Conservation (phyloP, 2,113 vertebrate species). For the Odocoileus virginianus region DNA sequence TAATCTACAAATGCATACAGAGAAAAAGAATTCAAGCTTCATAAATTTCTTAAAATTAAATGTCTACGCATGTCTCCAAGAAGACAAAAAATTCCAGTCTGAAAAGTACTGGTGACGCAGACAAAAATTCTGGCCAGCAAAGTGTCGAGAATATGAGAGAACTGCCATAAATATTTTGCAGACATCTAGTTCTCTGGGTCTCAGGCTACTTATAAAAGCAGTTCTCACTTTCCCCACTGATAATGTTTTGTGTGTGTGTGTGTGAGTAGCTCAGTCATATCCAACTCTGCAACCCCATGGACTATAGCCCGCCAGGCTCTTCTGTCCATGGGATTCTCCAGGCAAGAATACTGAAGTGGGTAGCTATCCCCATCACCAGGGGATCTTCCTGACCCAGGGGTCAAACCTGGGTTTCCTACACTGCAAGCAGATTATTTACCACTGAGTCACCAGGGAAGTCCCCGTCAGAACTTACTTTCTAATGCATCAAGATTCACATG, state of each 20-base stretch:
- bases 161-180: not conserved
- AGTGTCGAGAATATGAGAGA: not conserved
- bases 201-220: not conserved
- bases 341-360: too few species aligned
- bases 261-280: too few species aligned
- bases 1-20: not conserved
- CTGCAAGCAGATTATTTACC: too few species aligned
- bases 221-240: not conserved
- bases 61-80: not conserved
- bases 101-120: not conserved
- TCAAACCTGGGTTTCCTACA: too few species aligned
- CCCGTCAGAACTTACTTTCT: not conserved
- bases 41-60: conserved; percentile 7
- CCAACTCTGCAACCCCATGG: too few species aligned
- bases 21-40: not conserved
- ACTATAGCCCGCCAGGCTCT: too few species aligned
- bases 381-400: too few species aligned
- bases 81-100: not conserved
- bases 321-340: too few species aligned
- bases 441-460: too few species aligned
- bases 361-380: too few species aligned
- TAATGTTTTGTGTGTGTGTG: not conserved
- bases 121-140: not conserved
- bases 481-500: not conserved
- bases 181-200: not conserved